A percentile compares a stretch with the other conserved stretches of the same genome.
Conservation (phyloP, 2,888 invertebrate genomes). For the Ferrisia virgata region DNA sequence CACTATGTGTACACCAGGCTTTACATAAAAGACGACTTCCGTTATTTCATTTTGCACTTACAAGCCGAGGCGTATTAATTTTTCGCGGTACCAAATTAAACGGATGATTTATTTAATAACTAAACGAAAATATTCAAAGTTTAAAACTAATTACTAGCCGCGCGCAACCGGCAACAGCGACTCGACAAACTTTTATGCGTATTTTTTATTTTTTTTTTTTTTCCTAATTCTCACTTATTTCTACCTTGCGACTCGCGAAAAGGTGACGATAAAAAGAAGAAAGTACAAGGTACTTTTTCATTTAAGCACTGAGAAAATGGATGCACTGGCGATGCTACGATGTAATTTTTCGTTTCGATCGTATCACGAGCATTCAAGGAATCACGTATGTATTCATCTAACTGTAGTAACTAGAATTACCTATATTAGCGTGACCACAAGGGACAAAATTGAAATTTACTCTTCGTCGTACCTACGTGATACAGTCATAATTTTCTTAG, state of each 20-base stretch:
- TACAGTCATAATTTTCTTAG: too few species aligned
- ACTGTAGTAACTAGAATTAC: too few species aligned
- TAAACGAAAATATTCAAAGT: background rate
- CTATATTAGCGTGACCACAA: too few species aligned
- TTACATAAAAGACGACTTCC: constrained; percentile 31
- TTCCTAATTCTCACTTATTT: background rate
- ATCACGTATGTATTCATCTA: too few species aligned
- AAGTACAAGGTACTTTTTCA: too few species aligned
- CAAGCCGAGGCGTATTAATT: constrained; percentile 17
- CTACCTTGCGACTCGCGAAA: too few species aligned
- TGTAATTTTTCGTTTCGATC: too few species aligned
- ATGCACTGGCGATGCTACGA: too few species aligned
- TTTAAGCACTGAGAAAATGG: too few species aligned
- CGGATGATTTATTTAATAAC: constrained; percentile 31
- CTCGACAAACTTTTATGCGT: background rate
- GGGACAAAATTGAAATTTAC: too few species aligned
- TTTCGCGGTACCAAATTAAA: constrained; percentile 33
- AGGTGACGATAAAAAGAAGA: background rate
- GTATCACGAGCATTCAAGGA: too few species aligned
- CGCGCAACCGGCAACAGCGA: background rate
- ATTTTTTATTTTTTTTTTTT: background rate
- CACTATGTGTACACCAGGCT: constrained; percentile 7
- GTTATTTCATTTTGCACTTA: background rate
- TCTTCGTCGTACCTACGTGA: too few species aligned
- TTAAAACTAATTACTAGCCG: constrained; percentile 18